These are phyloP conservation scores for Cryptocheilus praepositus DNA, from an alignment of 2,888 invertebrate species.

Conservation along the genomic window DNA sequence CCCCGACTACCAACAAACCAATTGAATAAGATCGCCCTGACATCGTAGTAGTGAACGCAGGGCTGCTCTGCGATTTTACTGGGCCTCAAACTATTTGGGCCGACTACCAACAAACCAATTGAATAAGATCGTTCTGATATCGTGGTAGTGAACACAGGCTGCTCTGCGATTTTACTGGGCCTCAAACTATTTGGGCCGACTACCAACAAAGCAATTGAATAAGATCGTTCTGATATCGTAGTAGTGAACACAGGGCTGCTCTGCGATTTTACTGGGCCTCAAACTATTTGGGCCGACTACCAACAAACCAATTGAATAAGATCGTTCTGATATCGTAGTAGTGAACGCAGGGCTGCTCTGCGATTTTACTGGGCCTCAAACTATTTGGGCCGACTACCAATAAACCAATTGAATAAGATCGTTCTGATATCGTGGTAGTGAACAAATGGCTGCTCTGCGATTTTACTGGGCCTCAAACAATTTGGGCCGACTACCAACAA, in stretches of 20 bases:
- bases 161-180: too few species aligned
- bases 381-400: conserved; percentile 37
- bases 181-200: conserved; percentile 47
- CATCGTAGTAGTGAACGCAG: conserved; percentile 7
- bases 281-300: too few species aligned
- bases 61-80: neutral
- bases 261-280: neutral
- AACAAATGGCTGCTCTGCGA: neutral
- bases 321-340: too few species aligned
- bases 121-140: too few species aligned
- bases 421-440: conserved; percentile 9
- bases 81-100: neutral
- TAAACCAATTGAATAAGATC: conserved; percentile 37
- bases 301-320: too few species aligned
- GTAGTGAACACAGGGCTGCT: conserved; percentile 4
- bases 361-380: too few species aligned
- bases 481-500: too few species aligned
- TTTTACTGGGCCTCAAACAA: neutral
- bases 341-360: too few species aligned
- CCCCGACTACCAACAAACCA: conserved; percentile 30
- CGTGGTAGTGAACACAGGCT: too few species aligned
- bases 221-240: conserved; percentile 30
- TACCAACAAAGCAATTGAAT: conserved; percentile 30
- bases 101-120: too few species aligned
- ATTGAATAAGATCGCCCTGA: conserved; percentile 38